These are phyloP conservation scores for Eulacestoma nigropectus DNA, from an alignment of 2,113 vertebrate genomes.

Conservation along the genomic window DNA sequence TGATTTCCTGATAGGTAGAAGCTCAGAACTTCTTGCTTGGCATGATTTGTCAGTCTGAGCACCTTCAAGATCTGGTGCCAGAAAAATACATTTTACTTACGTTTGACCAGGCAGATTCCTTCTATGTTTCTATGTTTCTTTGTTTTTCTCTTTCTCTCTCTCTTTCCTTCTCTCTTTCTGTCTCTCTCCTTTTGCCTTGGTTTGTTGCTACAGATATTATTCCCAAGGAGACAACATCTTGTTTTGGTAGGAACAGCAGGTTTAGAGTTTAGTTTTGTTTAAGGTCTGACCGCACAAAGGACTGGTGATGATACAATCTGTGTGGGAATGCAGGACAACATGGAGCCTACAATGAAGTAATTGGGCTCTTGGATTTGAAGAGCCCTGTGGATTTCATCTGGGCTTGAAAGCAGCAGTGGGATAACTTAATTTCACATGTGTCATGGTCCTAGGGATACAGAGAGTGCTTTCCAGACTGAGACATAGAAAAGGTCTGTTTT, in stretches of 20 bases:
- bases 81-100: not conserved
- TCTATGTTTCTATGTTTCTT: rapidly evolving
- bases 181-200: not conserved
- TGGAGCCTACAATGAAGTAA: not conserved
- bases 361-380: not conserved
- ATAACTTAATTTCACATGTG: not conserved
- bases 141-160: too few relatives aligned
- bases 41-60: not conserved
- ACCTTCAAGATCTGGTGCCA: not conserved
- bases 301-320: not conserved
- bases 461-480: not conserved
- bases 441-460: not conserved
- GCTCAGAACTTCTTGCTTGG: not conserved
- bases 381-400: not conserved
- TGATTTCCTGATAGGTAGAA: not conserved
- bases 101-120: not conserved
- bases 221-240: not conserved
- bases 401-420: not conserved
- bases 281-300: not conserved
- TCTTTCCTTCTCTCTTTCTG: not conserved
- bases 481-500: not conserved
- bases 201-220: not conserved
- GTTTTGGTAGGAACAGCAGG: not conserved
- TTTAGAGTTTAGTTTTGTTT: not conserved
- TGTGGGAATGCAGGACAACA: not conserved